Conservation (phyloP, 1,140 invertebrate genomes). For the Physella acuta region DNA sequence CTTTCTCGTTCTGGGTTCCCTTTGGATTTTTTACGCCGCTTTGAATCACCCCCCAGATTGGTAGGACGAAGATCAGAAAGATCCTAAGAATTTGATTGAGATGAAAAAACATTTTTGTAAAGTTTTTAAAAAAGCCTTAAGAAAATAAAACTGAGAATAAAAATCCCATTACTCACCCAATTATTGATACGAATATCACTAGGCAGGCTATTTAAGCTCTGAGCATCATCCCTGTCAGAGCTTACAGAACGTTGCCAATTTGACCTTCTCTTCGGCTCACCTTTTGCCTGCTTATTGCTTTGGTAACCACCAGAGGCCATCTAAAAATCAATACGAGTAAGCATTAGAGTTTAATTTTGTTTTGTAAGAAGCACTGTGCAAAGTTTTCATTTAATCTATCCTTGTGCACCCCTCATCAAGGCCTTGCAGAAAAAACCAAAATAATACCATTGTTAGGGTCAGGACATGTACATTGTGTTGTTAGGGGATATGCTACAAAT, state of each 20-base stretch:
- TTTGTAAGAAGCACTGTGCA: no score
- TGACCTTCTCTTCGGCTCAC: conserved; percentile 34
- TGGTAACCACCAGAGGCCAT: conserved; percentile 32
- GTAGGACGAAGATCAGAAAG: conserved; percentile 51
- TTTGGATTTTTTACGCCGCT: conserved; percentile 49
- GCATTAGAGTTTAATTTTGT: no score
- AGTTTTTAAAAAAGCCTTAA: no score
- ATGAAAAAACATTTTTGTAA: no score
- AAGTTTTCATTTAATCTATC: no score
- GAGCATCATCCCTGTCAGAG: conserved; percentile 52
- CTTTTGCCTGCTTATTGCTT: conserved; percentile 30
- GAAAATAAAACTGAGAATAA: no score
- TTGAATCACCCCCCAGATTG: conserved; percentile 40
- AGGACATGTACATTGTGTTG: no score
- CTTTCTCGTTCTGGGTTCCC: conserved; percentile 53
- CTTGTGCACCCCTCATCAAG: no score
- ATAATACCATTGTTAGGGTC: no score
- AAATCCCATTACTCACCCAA: conserved; percentile 45
- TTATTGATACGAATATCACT: conserved; percentile 54
- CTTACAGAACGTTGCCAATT: conserved; percentile 49
- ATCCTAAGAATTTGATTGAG: conserved; percentile 47
- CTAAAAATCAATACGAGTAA: no score
- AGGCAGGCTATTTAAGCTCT: conserved; percentile 45
- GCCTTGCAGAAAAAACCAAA: no score
- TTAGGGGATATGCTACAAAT: no score